A percentile compares a stretch with the other conserved stretches of the same genome.
Conservation (phyloP, 1,140 invertebrate species). For the Drosophila miranda region DNA sequence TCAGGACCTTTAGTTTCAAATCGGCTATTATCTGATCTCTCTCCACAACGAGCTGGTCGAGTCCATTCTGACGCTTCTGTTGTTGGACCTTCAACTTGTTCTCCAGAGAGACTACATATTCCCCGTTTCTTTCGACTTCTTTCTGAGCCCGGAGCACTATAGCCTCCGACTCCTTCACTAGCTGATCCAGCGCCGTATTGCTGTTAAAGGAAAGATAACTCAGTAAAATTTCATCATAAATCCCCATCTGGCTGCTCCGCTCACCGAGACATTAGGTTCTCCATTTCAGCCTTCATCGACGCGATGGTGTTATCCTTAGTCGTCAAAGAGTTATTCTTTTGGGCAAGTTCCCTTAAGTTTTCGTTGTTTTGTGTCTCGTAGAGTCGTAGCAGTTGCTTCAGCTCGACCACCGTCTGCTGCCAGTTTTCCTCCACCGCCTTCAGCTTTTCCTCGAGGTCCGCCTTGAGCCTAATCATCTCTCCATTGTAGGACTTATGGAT, state of each 20-base stretch:
- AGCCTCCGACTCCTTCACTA: conserved; percentile 7
- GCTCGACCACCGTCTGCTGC: conserved; percentile 4
- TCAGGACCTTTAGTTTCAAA: conserved; percentile 11
- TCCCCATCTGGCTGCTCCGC: neutral
- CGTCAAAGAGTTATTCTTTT: neutral
- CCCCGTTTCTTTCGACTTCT: neutral
- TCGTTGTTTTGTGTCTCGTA: neutral
- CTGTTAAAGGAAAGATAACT: neutral
- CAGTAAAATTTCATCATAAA: neutral
- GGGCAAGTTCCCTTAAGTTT: neutral
- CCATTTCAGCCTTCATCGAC: neutral
- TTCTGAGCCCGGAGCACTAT: neutral
- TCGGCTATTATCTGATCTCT: conserved; percentile 15
- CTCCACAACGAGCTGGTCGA: neutral
- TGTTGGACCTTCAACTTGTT: neutral
- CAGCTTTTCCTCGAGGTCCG: neutral
- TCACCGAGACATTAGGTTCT: conserved; percentile 16
- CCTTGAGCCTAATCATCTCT: neutral
- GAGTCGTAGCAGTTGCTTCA: neutral
- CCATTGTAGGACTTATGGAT: neutral
- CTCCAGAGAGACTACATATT: conserved; percentile 5
- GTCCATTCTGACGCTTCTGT: neutral
- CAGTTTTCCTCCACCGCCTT: neutral
- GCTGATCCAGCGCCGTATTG: conserved; percentile 3
- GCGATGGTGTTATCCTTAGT: neutral